Percentiles rank a stretch among this genome's conserved stretches.
These are phyloP conservation scores for Hirtodrosophila trivittata DNA, from an alignment of 2,888 invertebrate genomes.

Conservation along the genomic window DNA sequence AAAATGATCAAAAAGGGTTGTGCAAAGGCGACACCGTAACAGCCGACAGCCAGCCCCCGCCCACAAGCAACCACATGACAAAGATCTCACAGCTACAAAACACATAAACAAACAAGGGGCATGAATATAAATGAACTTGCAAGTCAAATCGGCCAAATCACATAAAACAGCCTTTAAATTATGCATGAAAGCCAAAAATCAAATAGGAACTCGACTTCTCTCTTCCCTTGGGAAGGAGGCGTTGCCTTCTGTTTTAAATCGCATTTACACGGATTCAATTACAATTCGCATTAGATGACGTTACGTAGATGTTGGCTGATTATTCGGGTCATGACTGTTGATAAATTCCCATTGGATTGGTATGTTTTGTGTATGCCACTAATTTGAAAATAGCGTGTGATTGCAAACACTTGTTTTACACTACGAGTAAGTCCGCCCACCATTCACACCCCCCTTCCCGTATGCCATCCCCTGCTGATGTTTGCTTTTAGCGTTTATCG, in stretches of 20 bases:
- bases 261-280: constrained; percentile 69
- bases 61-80: constrained; percentile 48
- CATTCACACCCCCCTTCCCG: constrained; percentile 1
- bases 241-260: constrained; percentile 39
- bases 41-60: constrained; percentile 7
- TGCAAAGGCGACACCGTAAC: constrained; percentile 18
- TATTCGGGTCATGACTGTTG: constrained; percentile 38
- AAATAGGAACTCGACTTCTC: constrained; percentile 46
- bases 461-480: constrained; percentile 33
- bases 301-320: constrained; percentile 53
- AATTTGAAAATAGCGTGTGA: constrained; percentile 77
- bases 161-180: constrained; percentile 60
- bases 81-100: constrained; percentile 54
- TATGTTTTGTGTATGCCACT: constrained; percentile 30
- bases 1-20: constrained; percentile 30
- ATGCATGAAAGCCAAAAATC: constrained; percentile 64
- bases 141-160: constrained; percentile 36
- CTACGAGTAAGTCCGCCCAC: constrained; percentile 2
- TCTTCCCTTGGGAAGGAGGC: constrained; percentile 17
- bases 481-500: constrained; percentile 64
- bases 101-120: constrained; percentile 8
- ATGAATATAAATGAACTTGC: constrained; percentile 68
- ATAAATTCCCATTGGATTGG: constrained; percentile 28
- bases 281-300: constrained; percentile 72
- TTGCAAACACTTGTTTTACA: constrained; percentile 66